Percentiles rank a stretch among this genome's conserved stretches.
Evolutionary conservation across 2,888 invertebrate genomes (phyloP).

Genomic region (Dicyrtomina minuta): DNA sequence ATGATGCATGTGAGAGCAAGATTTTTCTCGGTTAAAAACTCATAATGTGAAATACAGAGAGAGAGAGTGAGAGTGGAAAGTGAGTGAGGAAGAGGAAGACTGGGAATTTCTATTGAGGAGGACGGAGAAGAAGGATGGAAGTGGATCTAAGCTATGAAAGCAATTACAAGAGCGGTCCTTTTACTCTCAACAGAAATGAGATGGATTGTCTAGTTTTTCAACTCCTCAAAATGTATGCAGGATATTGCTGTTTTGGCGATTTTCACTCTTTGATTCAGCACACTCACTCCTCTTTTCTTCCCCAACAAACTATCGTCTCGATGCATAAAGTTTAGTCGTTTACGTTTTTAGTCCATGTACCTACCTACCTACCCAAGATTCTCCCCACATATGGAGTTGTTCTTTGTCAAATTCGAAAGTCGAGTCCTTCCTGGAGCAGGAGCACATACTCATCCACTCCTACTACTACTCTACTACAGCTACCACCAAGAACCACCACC

Average conservation of each 20-base stretch:
- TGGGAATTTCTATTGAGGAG: not conserved
- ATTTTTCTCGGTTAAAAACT: slow-evolving; percentile 29
- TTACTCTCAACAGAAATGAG: slow-evolving; percentile 33
- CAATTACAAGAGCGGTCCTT: slow-evolving; percentile 39
- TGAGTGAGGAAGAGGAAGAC: not conserved
- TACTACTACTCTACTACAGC: too few species aligned
- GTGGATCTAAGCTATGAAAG: slow-evolving; percentile 30
- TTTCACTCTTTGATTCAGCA: slow-evolving; percentile 29
- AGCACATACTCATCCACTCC: too few species aligned
- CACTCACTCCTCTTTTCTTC: slow-evolving; percentile 3
- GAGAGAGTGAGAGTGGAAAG: slow-evolving; percentile 3
- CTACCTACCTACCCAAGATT: too few species aligned
- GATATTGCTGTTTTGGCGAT: slow-evolving; percentile 34
- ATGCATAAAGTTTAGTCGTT: not conserved
- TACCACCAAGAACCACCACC: too few species aligned
- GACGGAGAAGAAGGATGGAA: slow-evolving; percentile 3
- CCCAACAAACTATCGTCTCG: not conserved
- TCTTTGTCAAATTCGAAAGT: too few species aligned
- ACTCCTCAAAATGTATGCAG: slow-evolving; percentile 17
- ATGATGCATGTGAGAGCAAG: slow-evolving; percentile 29
- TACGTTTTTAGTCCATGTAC: too few species aligned
- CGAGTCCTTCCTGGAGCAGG: too few species aligned
- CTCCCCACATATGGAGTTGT: too few species aligned
- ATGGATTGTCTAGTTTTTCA: slow-evolving; percentile 23
- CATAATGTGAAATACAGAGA: slow-evolving; percentile 5